Conservation (phyloP, 2,888 invertebrate species). For the Melitaea athalia region DNA sequence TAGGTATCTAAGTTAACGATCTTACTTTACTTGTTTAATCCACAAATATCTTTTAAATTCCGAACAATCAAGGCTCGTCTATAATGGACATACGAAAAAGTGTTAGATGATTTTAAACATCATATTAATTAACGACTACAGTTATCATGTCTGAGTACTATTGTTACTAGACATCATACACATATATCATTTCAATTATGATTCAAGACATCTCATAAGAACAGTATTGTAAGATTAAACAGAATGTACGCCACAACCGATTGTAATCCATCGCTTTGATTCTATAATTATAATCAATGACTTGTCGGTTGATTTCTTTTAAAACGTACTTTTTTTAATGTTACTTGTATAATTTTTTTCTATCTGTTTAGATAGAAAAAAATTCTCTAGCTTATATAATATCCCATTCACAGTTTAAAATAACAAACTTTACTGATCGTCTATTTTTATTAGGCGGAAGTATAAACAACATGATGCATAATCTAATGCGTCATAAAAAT, state of each 20-base stretch:
- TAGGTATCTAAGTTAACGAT: too few relatives aligned
- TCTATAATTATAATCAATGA: constrained; percentile 61
- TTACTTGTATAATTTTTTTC: background rate
- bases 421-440: constrained; percentile 36
- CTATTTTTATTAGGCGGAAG: constrained; percentile 56
- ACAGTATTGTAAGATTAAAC: constrained; percentile 35
- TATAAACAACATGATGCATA: constrained; percentile 61
- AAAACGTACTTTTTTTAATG: constrained; percentile 6
- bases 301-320: constrained; percentile 41
- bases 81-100: background rate
- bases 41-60: too few relatives aligned
- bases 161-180: constrained; percentile 47
- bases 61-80: too few relatives aligned
- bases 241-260: constrained; percentile 29
- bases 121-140: constrained; percentile 44
- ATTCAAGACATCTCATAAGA: constrained; percentile 36
- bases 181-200: constrained; percentile 43
- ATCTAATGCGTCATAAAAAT: constrained; percentile 62
- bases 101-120: background rate
- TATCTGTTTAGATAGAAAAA: too few relatives aligned
- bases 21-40: too few relatives aligned
- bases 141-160: constrained; percentile 68
- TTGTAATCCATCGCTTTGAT: constrained; percentile 42
- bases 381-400: background rate
- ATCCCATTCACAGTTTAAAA: background rate